Conservation (phyloP, 35 echinoderm and acorn worm genomes). For the Heliocidaris tuberculata region DNA sequence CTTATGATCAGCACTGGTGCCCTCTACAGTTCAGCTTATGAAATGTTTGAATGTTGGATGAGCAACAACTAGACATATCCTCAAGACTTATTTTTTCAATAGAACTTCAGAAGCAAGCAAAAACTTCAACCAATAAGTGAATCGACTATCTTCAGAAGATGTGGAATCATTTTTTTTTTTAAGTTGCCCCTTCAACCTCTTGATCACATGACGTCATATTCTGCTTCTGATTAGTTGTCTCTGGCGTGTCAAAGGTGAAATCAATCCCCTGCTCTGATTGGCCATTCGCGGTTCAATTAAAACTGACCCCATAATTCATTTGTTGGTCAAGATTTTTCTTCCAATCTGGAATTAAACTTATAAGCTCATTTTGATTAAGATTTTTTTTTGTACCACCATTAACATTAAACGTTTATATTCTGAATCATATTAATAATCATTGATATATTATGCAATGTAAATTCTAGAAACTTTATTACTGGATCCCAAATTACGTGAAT, state of each 20-base stretch:
- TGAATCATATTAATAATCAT: no score
- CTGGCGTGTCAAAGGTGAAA: neutral
- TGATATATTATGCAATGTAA: no score
- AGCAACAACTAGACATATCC: neutral
- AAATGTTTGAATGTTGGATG: neutral
- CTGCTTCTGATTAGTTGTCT: neutral
- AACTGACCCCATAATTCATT: neutral
- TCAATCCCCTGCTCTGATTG: neutral
- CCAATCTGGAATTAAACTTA: no score
- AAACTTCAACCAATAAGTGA: neutral
- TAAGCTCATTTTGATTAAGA: no score
- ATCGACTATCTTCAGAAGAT: neutral
- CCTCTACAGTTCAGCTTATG: neutral
- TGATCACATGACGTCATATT: neutral
- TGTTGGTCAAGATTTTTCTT: neutral
- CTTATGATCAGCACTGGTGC: conserved; percentile 25
- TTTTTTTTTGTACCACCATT: no score
- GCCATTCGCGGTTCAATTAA: neutral
- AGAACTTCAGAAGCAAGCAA: neutral
- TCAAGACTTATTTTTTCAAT: neutral
- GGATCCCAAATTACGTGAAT: no score
- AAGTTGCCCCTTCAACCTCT: neutral
- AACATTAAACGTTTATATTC: no score
- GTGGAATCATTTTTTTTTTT: neutral
- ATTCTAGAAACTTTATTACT: no score